These are phyloP conservation scores for Heloderma charlesbogerti DNA, from an alignment of 2,113 vertebrate species.

Conservation along the genomic window DNA sequence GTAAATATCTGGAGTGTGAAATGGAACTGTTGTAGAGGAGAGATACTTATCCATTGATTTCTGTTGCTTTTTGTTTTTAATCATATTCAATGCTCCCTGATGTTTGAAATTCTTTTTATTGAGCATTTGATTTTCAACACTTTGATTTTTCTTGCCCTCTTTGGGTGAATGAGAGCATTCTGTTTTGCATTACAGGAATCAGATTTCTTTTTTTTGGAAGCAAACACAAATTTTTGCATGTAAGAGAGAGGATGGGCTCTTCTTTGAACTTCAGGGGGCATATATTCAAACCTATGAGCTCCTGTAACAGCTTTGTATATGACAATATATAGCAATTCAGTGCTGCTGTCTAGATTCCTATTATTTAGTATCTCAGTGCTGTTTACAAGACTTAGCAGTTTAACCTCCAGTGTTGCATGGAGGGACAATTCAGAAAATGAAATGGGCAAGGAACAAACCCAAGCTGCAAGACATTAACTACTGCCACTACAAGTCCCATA, in stretches of 20 bases:
- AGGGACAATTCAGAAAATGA: background rate
- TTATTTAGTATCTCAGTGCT: background rate
- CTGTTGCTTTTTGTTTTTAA: slow-evolving; percentile 3
- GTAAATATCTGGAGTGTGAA: slow-evolving; percentile 38
- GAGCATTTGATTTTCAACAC: slow-evolving; percentile 48
- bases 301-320: slow-evolving; percentile 32
- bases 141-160: slow-evolving; percentile 57
- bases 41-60: slow-evolving; percentile 40
- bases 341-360: slow-evolving; percentile 40
- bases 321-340: slow-evolving; percentile 24
- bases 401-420: background rate
- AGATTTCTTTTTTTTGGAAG: background rate
- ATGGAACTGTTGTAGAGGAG: slow-evolving; percentile 19
- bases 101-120: slow-evolving; percentile 51
- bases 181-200: slow-evolving; percentile 39
- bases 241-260: slow-evolving; percentile 33
- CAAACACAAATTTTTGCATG: slow-evolving; percentile 56
- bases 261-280: slow-evolving; percentile 23
- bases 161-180: slow-evolving; percentile 29
- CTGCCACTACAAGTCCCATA: no score
- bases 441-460: background rate
- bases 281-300: slow-evolving; percentile 39
- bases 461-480: background rate
- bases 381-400: background rate
- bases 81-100: slow-evolving; percentile 35